phyloP scores from a whole-genome alignment of 2,888 invertebrate genomes.

The Argyresthia albistria region DNA sequence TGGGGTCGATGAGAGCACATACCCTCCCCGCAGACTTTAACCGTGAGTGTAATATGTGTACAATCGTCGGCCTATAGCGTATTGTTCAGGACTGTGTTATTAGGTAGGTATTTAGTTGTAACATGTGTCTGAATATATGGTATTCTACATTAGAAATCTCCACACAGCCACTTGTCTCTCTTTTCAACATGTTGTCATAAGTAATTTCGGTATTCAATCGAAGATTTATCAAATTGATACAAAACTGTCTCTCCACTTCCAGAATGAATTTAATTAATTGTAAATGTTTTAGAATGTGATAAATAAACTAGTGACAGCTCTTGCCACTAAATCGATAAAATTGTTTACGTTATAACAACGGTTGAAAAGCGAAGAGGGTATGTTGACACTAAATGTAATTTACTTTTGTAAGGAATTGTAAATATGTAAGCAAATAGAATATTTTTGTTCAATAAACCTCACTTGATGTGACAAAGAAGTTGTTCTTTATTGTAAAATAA shows the following conservation, averaged over 20 bases:
- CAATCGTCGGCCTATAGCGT: too few species aligned
- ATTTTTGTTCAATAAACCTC: conserved; percentile 70
- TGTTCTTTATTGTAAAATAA: background rate
- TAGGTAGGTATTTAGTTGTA: conserved; percentile 44
- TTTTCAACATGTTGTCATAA: conserved; percentile 62
- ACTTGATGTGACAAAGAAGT: conserved; percentile 42
- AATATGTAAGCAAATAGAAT: conserved; percentile 62
- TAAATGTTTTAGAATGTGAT: background rate
- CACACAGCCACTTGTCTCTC: conserved; percentile 51
- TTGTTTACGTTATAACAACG: conserved; percentile 43
- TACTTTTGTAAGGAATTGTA: conserved; percentile 59
- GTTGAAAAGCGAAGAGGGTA: conserved; percentile 71
- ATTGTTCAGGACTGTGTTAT: conserved; percentile 59
- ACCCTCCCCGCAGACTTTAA: too few species aligned
- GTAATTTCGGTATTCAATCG: conserved; percentile 7
- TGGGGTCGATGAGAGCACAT: too few species aligned
- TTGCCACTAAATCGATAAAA: conserved; percentile 34
- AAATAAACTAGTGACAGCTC: conserved; percentile 16
- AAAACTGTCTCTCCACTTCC: conserved; percentile 1
- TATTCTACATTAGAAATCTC: conserved; percentile 33
- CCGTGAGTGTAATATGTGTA: too few species aligned
- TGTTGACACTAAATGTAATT: conserved; percentile 45
- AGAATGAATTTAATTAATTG: background rate
- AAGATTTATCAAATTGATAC: background rate
- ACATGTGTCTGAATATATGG: conserved; percentile 20